Evolutionary conservation across 2,888 invertebrate species (phyloP).

Genomic region (Serrognathus titanus): DNA sequence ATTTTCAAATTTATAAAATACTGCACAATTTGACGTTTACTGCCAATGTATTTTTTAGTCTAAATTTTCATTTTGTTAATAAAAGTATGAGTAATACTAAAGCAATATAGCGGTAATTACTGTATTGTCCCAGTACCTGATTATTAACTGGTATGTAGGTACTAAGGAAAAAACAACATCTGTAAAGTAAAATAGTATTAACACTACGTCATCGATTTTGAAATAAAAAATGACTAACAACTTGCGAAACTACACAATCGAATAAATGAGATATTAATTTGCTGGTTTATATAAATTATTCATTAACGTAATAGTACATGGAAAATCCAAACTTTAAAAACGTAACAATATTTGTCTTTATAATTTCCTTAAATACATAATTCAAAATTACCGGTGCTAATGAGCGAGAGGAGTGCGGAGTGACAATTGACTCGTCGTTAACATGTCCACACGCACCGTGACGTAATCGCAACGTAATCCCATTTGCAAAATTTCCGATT

Average conservation of each 20-base stretch:
- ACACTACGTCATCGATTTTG: too few relatives aligned
- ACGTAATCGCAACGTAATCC: slow-evolving; percentile 22
- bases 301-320: slow-evolving; percentile 5
- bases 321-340: slow-evolving; percentile 7
- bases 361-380: slow-evolving; percentile 10
- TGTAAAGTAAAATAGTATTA: too few relatives aligned
- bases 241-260: slow-evolving; percentile 2
- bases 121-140: too few relatives aligned
- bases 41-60: too few relatives aligned
- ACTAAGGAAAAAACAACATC: too few relatives aligned
- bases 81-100: too few relatives aligned
- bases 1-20: too few relatives aligned
- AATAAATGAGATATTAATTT: not conserved
- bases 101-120: too few relatives aligned
- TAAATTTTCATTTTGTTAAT: too few relatives aligned
- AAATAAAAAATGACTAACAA: not conserved
- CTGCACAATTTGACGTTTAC: too few relatives aligned
- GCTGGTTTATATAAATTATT: slow-evolving; percentile 2
- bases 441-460: slow-evolving; percentile 10
- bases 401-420: not conserved
- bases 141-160: too few relatives aligned
- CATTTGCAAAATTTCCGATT: slow-evolving; percentile 26
- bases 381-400: slow-evolving; percentile 8
- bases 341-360: slow-evolving; percentile 7
- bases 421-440: too few relatives aligned